Base-by-base conservation (phyloP, 2,888 invertebrate genomes). In the Nemotelus pantherinus region DNA sequence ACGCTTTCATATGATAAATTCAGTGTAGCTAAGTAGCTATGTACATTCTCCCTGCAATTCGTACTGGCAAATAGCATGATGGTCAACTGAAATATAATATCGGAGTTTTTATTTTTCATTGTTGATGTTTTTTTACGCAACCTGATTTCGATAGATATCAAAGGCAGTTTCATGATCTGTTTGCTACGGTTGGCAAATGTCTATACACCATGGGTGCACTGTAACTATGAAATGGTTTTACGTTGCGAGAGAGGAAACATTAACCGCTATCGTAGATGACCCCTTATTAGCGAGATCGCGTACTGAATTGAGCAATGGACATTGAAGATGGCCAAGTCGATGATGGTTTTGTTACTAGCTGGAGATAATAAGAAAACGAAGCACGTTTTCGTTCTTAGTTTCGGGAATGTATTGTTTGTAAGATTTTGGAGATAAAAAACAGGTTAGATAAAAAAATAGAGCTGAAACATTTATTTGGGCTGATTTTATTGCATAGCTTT, bases 251-350 rank as follows among this genome's bases (percentile, higher is more conserved):
- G 3, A 65, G 1, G 9, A 45, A 65, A 47, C 44, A 65, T 10
- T n/a, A 1, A 47, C 2, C 43, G 57, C 43, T 71, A 55, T 53
- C 55, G 48, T 44, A 25, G 55, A 50, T 71, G 71, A 71, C 71
- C 71, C 71, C 71, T 71, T 71, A 71, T 71, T 71, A 71, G 71
- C 71, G 5, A 71, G 53, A 71, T 71, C n/a, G 53, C 71, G 44
- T 71, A 45, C 41, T 68, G 68, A 45, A 65, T 65, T 65, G 65
- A 65, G 65, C 47, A 65, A 65, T 45, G 65, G 47, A 65, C 65
- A 65, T 45, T 47, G 47, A 44, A 45, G 10, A 47, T n/a, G 47
- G 1, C 6, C 9, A 50, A 1, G 25, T 25, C 25, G 25, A 25
- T 25, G 25, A 25, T 25, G 25, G 25, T 25, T 25, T 25, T 25